A percentile compares a stretch with the other conserved stretches of the same genome.
Evolutionary conservation across 2,113 vertebrate genomes (phyloP).

Genomic region (Tyto alba): DNA sequence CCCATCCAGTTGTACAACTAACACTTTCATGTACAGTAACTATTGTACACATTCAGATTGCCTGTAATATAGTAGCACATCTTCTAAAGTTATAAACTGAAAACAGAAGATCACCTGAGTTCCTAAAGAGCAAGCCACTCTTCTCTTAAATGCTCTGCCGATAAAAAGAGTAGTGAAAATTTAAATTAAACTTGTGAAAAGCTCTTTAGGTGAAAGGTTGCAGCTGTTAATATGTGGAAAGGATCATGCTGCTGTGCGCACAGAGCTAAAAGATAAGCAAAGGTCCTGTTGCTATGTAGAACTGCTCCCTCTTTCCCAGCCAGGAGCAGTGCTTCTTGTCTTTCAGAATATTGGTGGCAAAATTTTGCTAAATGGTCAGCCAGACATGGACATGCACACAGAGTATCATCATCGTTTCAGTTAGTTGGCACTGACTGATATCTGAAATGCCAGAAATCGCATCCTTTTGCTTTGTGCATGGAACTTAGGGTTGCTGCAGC

Average conservation of each 20-base stretch:
- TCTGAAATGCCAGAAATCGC: neutral
- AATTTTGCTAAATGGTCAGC: neutral
- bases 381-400: neutral
- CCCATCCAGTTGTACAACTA: neutral
- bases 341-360: neutral
- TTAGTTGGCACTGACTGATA: neutral
- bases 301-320: neutral
- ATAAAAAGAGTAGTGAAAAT: neutral
- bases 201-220: neutral
- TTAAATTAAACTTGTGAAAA: neutral
- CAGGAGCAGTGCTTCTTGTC: neutral
- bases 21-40: neutral
- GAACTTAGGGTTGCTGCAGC: neutral
- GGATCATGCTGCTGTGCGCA: neutral
- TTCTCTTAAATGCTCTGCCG: neutral
- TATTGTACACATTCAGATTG: rapidly evolving
- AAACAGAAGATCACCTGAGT: neutral
- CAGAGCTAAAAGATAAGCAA: neutral
- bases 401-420: neutral
- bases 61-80: neutral
- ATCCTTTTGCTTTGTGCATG: neutral
- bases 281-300: neutral
- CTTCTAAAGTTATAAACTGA: neutral
- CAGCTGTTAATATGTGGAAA: neutral
- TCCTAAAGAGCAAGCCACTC: neutral